These are phyloP conservation scores for Neoniphon sammara DNA, from an alignment of 2,797 vertebrate species.

Conservation along the genomic window DNA sequence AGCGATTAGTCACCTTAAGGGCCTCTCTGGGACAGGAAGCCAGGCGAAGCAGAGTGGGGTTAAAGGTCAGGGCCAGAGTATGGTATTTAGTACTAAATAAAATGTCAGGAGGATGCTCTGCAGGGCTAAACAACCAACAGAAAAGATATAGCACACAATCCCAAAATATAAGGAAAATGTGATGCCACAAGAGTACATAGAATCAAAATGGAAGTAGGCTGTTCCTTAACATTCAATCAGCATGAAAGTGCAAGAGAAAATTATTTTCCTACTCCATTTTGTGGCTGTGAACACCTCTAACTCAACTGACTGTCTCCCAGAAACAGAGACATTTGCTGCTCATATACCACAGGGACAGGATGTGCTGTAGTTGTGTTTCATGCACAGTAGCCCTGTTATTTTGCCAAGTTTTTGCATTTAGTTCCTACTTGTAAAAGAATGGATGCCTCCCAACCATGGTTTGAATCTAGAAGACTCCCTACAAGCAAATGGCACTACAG, in stretches of 20 bases:
- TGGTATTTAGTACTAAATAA: slow-evolving; percentile 41
- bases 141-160: slow-evolving; percentile 1
- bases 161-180: neutral
- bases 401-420: neutral
- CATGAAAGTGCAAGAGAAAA: neutral
- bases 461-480: slow-evolving; percentile 6
- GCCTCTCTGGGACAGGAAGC: slow-evolving; percentile 26
- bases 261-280: neutral
- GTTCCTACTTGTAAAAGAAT: neutral
- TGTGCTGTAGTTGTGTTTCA: too few relatives aligned
- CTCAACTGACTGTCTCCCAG: neutral
- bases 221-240: neutral
- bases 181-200: neutral
- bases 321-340: neutral
- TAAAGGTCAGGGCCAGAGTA: slow-evolving; percentile 54
- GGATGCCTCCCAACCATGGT: neutral
- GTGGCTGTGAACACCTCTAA: neutral
- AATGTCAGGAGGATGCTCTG: slow-evolving; percentile 57
- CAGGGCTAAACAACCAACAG: slow-evolving; percentile 15
- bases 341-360: neutral
- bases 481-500: slow-evolving; percentile 17
- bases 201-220: neutral
- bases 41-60: slow-evolving; percentile 45
- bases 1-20: slow-evolving; percentile 51
- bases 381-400: neutral